Evolutionary conservation across 2,888 invertebrate genomes (phyloP).

Genomic region (Drosophila maculinotata): DNA sequence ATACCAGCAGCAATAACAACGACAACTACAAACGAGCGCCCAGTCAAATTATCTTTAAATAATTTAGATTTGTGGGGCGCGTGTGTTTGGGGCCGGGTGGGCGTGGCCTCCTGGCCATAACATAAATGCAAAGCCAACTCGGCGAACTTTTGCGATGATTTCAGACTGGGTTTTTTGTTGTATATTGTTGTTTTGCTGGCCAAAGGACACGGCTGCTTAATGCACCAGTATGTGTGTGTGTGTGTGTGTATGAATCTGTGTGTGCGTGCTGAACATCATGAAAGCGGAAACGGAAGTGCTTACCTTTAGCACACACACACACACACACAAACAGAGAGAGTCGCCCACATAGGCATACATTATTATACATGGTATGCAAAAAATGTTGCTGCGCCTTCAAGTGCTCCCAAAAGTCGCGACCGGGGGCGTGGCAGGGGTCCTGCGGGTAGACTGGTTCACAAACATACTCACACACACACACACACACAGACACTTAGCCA

Average conservation of each 20-base stretch:
- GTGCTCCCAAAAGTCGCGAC: slow-evolving; percentile 48
- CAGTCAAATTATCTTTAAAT: slow-evolving; percentile 78
- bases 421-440: slow-evolving; percentile 25
- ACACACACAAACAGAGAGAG: too few species aligned
- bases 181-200: slow-evolving; percentile 29
- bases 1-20: slow-evolving; percentile 59
- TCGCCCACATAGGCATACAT: slow-evolving; percentile 43
- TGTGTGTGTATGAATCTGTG: slow-evolving; percentile 22
- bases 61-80: slow-evolving; percentile 62
- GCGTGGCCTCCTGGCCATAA: slow-evolving; percentile 29
- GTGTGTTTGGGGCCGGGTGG: slow-evolving; percentile 9
- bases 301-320: slow-evolving; percentile 60
- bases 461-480: slow-evolving; percentile 11
- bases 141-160: slow-evolving; percentile 34
- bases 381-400: slow-evolving; percentile 64
- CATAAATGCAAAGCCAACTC: slow-evolving; percentile 38
- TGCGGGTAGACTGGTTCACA: slow-evolving; percentile 19
- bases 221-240: slow-evolving; percentile 13
- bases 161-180: slow-evolving; percentile 6
- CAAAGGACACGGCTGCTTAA: slow-evolving; percentile 39
- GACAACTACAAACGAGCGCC: slow-evolving; percentile 53
- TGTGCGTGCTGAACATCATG: slow-evolving; percentile 55
- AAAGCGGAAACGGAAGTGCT: slow-evolving; percentile 79
- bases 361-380: slow-evolving; percentile 61
- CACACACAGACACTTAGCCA: slow-evolving; percentile 25